These are phyloP conservation scores for Synodontis membranacea DNA, from an alignment of 2,113 vertebrate species.

Conservation along the genomic window DNA sequence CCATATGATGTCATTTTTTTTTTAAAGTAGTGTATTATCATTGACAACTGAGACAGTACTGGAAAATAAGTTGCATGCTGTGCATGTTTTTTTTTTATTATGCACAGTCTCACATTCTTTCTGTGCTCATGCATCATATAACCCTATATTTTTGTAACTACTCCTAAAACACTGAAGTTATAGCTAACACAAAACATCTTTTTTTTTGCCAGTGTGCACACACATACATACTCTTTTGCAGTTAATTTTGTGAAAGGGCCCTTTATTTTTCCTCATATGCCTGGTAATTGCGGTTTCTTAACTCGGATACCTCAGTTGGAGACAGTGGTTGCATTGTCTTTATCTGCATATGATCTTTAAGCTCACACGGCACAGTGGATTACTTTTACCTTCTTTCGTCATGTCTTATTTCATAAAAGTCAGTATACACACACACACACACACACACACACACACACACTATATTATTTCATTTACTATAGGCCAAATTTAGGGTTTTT, in stretches of 20 bases:
- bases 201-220: constrained; percentile 3
- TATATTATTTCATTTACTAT: neutral
- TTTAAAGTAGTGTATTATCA: neutral
- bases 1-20: neutral
- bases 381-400: constrained; percentile 21
- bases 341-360: constrained; percentile 26
- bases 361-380: neutral
- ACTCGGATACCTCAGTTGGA: constrained; percentile 31
- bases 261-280: constrained; percentile 34
- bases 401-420: constrained; percentile 19
- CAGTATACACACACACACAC: neutral
- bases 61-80: neutral
- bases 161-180: neutral
- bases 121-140: neutral
- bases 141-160: neutral
- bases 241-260: constrained; percentile 35
- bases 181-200: neutral
- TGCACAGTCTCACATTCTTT: neutral
- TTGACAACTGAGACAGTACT: neutral
- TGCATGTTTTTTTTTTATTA: constrained; percentile 12
- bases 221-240: neutral
- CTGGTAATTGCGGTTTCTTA: constrained; percentile 34
- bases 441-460: neutral
- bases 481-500: too few species aligned
- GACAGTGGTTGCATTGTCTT: constrained; percentile 39